phyloP scores from a whole-genome alignment of 2,888 invertebrate species.

The Agriopis marginaria region DNA sequence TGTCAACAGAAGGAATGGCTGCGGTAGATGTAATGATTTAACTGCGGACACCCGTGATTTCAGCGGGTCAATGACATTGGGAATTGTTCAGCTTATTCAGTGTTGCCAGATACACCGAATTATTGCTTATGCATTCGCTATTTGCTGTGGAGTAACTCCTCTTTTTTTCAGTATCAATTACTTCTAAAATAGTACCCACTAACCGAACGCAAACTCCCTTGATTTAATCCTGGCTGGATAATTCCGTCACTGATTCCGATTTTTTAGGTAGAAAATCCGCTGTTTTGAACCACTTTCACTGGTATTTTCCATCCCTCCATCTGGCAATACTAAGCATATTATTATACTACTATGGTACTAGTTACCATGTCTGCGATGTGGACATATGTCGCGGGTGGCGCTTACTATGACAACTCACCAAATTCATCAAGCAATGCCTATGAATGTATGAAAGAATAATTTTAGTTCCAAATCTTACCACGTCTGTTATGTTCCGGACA shows the following conservation, averaged over 20 bases:
- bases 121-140: too few species aligned
- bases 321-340: not conserved
- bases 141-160: too few species aligned
- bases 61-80: constrained; percentile 73
- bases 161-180: too few species aligned
- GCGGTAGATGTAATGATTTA: constrained; percentile 73
- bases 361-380: not conserved
- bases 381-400: constrained; percentile 8
- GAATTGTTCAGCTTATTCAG: constrained; percentile 34
- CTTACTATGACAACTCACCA: not conserved
- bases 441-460: not conserved
- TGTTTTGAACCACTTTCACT: too few species aligned
- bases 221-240: too few species aligned
- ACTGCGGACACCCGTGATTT: constrained; percentile 78
- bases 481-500: constrained; percentile 12
- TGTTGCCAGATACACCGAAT: too few species aligned
- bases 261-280: too few species aligned
- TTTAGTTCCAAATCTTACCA: constrained; percentile 1
- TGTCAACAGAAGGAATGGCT: constrained; percentile 76
- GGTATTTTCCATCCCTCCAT: too few species aligned
- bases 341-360: constrained; percentile 1
- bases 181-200: too few species aligned
- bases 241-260: too few species aligned
- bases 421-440: not conserved
- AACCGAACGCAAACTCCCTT: too few species aligned